Percentiles rank a stretch among this genome's conserved stretches.
Evolutionary conservation across 2,797 vertebrate species (phyloP).

Genomic region (Streptopelia turtur): DNA sequence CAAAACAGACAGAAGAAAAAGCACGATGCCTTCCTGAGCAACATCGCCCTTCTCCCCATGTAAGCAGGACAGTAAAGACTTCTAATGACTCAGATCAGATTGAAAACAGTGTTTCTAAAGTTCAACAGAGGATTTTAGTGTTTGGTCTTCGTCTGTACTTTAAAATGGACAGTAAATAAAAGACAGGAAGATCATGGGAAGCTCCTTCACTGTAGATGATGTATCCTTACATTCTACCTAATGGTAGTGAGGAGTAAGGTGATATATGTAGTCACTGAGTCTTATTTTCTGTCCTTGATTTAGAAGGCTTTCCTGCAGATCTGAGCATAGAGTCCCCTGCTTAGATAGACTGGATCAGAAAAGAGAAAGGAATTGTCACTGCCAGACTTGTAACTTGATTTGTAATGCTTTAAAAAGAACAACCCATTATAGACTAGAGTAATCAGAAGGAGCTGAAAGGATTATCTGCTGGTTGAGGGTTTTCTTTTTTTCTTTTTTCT

Average conservation of each 20-base stretch:
- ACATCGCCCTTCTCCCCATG: background rate
- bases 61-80: conserved; percentile 23
- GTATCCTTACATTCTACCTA: background rate
- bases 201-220: background rate
- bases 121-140: background rate
- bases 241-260: background rate
- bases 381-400: background rate
- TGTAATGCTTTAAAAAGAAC: background rate
- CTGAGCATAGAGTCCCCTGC: background rate
- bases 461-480: conserved; percentile 16
- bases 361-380: conserved; percentile 3
- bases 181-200: background rate
- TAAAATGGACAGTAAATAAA: conserved; percentile 10
- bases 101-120: conserved; percentile 30
- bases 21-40: background rate
- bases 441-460: conserved; percentile 42
- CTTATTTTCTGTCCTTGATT: background rate
- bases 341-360: background rate
- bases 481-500: background rate
- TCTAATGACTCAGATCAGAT: background rate
- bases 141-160: background rate
- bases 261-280: background rate
- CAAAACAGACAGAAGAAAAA: background rate
- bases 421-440: background rate
- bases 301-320: background rate